phyloP scores from a whole-genome alignment of 2,888 invertebrate species.

The Drosophila lutescens region DNA sequence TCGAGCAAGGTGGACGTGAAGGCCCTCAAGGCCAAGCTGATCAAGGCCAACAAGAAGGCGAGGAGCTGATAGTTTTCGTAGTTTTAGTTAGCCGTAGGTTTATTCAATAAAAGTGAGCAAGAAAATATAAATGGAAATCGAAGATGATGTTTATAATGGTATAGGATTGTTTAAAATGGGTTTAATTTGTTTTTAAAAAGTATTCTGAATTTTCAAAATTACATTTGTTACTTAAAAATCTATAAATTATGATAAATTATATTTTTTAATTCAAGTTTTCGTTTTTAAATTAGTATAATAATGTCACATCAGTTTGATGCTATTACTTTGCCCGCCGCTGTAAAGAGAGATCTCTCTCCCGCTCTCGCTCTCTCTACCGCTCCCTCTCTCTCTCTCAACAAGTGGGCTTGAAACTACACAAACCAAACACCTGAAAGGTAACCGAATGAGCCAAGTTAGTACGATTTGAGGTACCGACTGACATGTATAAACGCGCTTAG shows the following conservation, averaged over 20 bases:
- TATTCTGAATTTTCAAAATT: too few relatives aligned
- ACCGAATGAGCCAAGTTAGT: conserved; percentile 59
- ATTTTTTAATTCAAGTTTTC: too few relatives aligned
- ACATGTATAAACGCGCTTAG: conserved; percentile 58
- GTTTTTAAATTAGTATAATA: too few relatives aligned
- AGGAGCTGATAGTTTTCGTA: conserved; percentile 52
- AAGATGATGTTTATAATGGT: neutral
- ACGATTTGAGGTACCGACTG: conserved; percentile 64
- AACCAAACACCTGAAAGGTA: neutral
- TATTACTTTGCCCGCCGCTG: neutral
- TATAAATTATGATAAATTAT: too few relatives aligned
- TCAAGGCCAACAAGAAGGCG: conserved; percentile 86
- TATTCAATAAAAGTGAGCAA: conserved; percentile 31
- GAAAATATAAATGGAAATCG: neutral
- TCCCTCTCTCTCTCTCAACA: conserved; percentile 14
- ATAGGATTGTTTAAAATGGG: too few relatives aligned
- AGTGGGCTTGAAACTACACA: conserved; percentile 22
- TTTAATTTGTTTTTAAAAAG: too few relatives aligned
- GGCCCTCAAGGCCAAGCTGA: conserved; percentile 90
- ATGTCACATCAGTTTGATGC: too few relatives aligned
- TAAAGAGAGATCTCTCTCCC: conserved; percentile 2
- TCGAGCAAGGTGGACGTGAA: conserved; percentile 87
- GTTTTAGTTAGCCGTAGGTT: conserved; percentile 19
- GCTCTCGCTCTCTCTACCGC: neutral
- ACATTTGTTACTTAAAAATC: too few relatives aligned